These are phyloP conservation scores for Paralichthys olivaceus DNA, from an alignment of 2,113 vertebrate species.

Conservation along the genomic window DNA sequence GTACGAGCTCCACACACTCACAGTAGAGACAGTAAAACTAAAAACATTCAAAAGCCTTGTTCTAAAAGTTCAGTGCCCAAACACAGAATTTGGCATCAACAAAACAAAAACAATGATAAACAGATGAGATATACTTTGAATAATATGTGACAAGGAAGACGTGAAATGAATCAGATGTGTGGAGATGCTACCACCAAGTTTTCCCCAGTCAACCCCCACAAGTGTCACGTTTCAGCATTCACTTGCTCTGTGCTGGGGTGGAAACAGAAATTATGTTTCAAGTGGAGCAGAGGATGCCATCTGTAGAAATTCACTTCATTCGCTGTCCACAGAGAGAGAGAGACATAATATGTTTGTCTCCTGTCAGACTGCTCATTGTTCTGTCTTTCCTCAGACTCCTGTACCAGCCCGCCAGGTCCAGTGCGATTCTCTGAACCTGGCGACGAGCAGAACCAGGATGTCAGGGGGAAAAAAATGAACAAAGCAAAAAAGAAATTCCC, in stretches of 20 bases:
- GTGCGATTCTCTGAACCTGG: conserved; percentile 31
- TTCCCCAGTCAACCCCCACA: conserved; percentile 12
- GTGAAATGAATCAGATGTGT: conserved; percentile 47
- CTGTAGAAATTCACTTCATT: conserved; percentile 18
- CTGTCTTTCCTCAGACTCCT: conserved; percentile 1
- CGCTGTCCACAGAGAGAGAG: conserved; percentile 34
- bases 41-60: conserved; percentile 75
- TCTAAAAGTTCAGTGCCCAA: conserved; percentile 70
- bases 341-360: conserved; percentile 15
- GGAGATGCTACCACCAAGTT: conserved; percentile 45
- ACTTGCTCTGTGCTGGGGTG: conserved; percentile 6
- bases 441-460: conserved; percentile 17
- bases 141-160: conserved; percentile 55
- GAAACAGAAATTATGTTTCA: not conserved
- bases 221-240: conserved; percentile 40
- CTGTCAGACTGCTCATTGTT: conserved; percentile 14
- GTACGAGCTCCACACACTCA: conserved; percentile 19
- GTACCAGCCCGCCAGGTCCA: conserved; percentile 12
- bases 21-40: conserved; percentile 41
- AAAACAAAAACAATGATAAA: conserved; percentile 35
- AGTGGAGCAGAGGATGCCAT: not conserved
- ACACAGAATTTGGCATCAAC: conserved; percentile 71
- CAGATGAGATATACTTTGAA: conserved; percentile 55
- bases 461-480: not conserved
- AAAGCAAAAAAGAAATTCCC: conserved; percentile 11